Evolutionary conservation across 2,113 vertebrate species (phyloP).

Genomic region (Pampusana beccarii): DNA sequence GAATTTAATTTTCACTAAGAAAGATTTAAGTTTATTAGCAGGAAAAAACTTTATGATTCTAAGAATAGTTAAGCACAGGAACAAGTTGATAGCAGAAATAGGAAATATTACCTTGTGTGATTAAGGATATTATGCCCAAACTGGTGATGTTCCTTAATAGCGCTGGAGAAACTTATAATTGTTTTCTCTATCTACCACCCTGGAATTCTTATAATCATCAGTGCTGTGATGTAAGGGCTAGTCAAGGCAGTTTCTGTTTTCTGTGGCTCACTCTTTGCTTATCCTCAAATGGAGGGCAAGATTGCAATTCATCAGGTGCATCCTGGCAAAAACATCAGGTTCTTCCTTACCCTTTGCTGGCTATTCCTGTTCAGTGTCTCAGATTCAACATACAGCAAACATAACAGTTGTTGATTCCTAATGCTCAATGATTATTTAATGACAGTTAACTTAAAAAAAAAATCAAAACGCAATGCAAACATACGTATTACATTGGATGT

Average conservation of each 20-base stretch:
- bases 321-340: background rate
- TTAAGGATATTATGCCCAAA: background rate
- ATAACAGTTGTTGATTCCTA: background rate
- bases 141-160: background rate
- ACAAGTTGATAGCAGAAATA: background rate
- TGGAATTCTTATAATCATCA: background rate
- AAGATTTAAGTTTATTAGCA: background rate
- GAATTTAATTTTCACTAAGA: background rate
- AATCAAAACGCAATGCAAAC: background rate
- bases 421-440: background rate
- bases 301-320: background rate
- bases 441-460: background rate
- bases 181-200: background rate
- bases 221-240: background rate
- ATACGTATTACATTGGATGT: accelerated
- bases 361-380: background rate
- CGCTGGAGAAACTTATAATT: background rate
- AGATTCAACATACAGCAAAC: background rate
- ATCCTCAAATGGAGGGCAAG: background rate
- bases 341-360: background rate
- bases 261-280: background rate
- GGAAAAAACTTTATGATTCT: background rate
- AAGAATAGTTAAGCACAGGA: background rate
- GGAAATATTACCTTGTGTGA: background rate
- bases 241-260: background rate